Percentiles rank a stretch among this genome's conserved stretches.
Conservation (phyloP, 2,797 vertebrate species). For the Pipistrellus kuhlii region DNA sequence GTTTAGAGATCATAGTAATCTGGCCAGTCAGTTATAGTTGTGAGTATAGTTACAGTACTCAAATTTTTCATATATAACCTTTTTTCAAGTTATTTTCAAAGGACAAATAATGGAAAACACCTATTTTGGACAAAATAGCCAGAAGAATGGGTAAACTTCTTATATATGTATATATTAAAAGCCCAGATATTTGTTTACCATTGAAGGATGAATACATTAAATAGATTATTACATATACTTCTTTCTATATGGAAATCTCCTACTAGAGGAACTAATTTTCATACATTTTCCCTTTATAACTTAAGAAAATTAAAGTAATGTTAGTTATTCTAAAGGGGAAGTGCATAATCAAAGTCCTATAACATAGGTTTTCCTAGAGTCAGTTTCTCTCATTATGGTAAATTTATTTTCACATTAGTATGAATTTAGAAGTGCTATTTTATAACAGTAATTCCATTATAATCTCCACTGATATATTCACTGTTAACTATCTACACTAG, state of each 20-base stretch:
- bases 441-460: not conserved
- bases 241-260: not conserved
- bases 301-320: not conserved
- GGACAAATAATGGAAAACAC: not conserved
- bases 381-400: not conserved
- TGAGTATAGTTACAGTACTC: not conserved
- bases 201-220: not conserved
- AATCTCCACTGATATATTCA: not conserved
- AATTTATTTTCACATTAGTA: constrained; percentile 11
- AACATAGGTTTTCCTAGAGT: not conserved
- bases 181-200: not conserved
- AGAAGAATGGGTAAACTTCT: not conserved
- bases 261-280: not conserved
- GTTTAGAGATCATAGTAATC: too few relatives aligned
- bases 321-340: constrained; percentile 7
- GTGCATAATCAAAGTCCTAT: not conserved
- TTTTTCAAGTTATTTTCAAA: constrained; percentile 17
- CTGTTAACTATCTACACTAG: not conserved
- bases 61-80: not conserved
- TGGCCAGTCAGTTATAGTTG: not conserved
- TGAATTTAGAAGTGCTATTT: not conserved
- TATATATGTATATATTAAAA: not conserved
- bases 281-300: not conserved
- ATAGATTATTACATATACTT: not conserved
- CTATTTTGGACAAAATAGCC: not conserved